Base-by-base conservation (phyloP, 2,797 vertebrate species). In the Rhadinocentrus ornatus region DNA sequence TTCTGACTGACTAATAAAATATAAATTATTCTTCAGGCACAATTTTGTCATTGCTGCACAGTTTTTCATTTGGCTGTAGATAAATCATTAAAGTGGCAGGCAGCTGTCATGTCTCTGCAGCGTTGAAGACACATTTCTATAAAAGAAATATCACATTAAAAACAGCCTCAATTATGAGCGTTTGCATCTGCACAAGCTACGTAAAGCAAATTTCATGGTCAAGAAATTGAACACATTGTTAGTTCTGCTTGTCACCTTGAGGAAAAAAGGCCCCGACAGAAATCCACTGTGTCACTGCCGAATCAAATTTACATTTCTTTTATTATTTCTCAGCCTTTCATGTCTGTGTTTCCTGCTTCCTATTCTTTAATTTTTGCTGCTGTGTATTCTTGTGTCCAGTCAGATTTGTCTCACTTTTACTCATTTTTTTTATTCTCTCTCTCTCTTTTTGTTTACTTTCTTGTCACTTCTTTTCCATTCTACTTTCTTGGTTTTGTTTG, bases 401-500 rank as follows among this genome's bases (percentile, higher is more conserved):
- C 68, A 69, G 55, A 26, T 73, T 84, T 86, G 76, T 56, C 24
- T 77, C 74, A 83, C 62, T 72, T 62, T 77, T 72, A 61, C 64
- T 73, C 59, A 78, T 50, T 50, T 79, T 84, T 29, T 81, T 84
- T 84, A 62, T 67, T 83, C 73, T 82, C 68, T 82, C 77, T 84
- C 62, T 82, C 32, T 73, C 54, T 75, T 71, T 82, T 50, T 74
- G 59, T 83, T 76, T 54, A 56, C 54, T 72, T 37, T 75, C 48
- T 64, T 70, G 34, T 84, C 75, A 62, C 84, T 67, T 84, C 66
- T 71, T 55, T 83, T 87, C 73, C 86, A 71, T 80, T 68, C 20
- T 74, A 66, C 89, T 84, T 75, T 93, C 85, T 92, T 89, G 93
- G 89, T 86, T 89, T 86, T 92, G 80, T 90, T 83, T 91, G 86